These are phyloP conservation scores for Drosophila tsacasi DNA, from an alignment of 1,140 invertebrate genomes.

Conservation along the genomic window DNA sequence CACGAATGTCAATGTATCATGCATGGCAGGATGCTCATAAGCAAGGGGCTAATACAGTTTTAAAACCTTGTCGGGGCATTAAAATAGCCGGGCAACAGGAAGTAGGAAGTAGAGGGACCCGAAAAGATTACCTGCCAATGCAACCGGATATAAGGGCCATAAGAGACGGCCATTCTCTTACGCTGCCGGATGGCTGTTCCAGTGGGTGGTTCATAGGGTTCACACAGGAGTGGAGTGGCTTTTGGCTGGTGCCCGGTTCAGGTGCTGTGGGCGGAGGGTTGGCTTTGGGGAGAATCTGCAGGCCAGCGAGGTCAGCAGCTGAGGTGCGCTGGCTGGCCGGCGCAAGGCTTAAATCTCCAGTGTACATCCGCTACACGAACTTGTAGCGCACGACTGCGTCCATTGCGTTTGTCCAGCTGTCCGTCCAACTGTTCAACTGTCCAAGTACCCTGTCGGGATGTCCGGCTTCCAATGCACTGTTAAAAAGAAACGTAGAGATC, in stretches of 20 bases:
- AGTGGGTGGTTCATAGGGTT: constrained; percentile 18
- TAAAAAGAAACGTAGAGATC: background rate
- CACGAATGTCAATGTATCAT: constrained; percentile 44
- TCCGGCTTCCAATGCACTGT: constrained; percentile 25
- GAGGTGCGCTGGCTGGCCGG: constrained; percentile 27
- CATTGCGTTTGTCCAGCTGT: constrained; percentile 41
- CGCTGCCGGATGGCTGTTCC: constrained; percentile 10
- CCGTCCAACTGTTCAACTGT: constrained; percentile 12
- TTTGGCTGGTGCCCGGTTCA: background rate
- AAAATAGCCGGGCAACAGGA: constrained; percentile 66
- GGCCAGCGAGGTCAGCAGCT: constrained; percentile 42
- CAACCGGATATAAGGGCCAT: constrained; percentile 75
- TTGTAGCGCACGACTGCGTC: constrained; percentile 75
- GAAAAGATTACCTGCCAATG: constrained; percentile 81
- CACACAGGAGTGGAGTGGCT: constrained; percentile 1
- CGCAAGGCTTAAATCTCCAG: constrained; percentile 78
- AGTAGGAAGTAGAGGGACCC: constrained; percentile 56
- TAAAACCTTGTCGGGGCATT: constrained; percentile 67
- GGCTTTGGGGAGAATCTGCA: background rate
- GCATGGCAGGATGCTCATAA: constrained; percentile 47
- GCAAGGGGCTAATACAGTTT: constrained; percentile 72
- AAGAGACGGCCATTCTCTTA: constrained; percentile 56
- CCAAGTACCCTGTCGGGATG: constrained; percentile 18
- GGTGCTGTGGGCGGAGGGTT: background rate
- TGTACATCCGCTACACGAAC: constrained; percentile 80